These are phyloP conservation scores for Mormyrus hasselquistii DNA, from an alignment of 2,797 vertebrate genomes.

Conservation along the genomic window DNA sequence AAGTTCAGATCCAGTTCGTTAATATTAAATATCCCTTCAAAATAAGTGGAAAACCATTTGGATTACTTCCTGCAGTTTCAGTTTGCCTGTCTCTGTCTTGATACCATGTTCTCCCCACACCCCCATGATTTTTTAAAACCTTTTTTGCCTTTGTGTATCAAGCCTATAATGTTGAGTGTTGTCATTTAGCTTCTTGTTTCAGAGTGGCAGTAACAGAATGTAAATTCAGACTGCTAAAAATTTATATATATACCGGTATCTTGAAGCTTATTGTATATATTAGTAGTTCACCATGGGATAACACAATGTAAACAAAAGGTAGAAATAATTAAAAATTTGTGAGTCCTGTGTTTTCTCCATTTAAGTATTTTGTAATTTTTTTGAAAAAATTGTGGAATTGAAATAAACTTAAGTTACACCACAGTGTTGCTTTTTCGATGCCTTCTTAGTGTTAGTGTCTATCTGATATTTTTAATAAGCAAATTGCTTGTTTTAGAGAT, in stretches of 20 bases:
- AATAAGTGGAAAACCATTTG: constrained; percentile 35
- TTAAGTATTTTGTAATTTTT: constrained; percentile 99
- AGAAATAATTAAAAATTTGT: constrained; percentile 97
- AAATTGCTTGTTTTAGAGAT: background rate
- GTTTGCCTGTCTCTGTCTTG: constrained; percentile 44
- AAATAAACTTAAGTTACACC: constrained; percentile 99
- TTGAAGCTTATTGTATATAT: constrained; percentile 99
- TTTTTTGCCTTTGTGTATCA: constrained; percentile 70
- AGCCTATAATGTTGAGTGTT: constrained; percentile 92
- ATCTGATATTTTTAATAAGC: background rate
- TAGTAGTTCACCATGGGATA: constrained; percentile 99
- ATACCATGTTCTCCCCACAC: constrained; percentile 41
- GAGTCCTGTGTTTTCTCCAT: constrained; percentile 99
- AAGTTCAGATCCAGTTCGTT: background rate
- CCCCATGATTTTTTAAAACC: background rate
- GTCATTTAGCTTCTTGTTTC: constrained; percentile 91
- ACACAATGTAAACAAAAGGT: constrained; percentile 99
- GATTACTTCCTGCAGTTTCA: constrained; percentile 42
- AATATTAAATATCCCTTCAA: constrained; percentile 15
- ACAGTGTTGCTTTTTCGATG: constrained; percentile 52
- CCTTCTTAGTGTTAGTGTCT: constrained; percentile 6
- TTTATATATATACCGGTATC: constrained; percentile 98
- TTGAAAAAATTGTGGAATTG: constrained; percentile 99
- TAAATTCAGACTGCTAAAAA: constrained; percentile 91
- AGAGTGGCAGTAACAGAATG: constrained; percentile 89